Base-by-base conservation (phyloP, 1,140 invertebrate genomes). In the Eufriesea mexicana region DNA sequence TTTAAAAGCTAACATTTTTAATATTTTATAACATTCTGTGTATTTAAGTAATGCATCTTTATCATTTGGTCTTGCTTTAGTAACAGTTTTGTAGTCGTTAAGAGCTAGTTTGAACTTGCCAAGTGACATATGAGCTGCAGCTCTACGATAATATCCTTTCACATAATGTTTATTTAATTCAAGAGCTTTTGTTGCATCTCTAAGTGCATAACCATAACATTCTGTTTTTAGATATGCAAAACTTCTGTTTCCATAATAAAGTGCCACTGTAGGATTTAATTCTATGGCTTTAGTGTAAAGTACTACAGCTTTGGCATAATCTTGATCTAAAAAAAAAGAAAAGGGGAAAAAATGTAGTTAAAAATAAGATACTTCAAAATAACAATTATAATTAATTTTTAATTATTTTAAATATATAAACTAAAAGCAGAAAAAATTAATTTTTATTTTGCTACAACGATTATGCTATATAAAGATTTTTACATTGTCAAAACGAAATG, bases 71-170 rank as follows among this genome's bases (percentile, higher is more conserved):
- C 97, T 95, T 68, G 97, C 97, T 95, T 98, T 99, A 61, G 96
- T 97, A 94, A 99, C 98, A 93, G 97, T 97, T 96, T 99, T 98
- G 95, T 98, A 99, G 95, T 99, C 99, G 94, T 97, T 98, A 68
- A 99, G 95, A 2, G 99, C 99, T 93, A 98, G 94, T 95, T 99
- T 99, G 93, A 99, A 99, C 95, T 99, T 99, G 84, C 99, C 98
- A 87, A 99, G 94, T 49, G 98, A 98, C 99, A 99, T 99, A 89
- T 99, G 96, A 57, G 99, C 97, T 0, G 98, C 98, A 0, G 99
- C 99, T 92, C 99, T 95, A 91, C 99, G 97, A 93, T 99, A 99
- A 90, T 97, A 98, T 20, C 98, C 98, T 94, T 99, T 99, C 10
- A 99, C 95, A 94, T 99, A 99, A 59, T 95, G 96, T 86, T 96